phyloP scores from a whole-genome alignment of 2,797 vertebrate genomes.

The Sebastes trivittatus region DNA sequence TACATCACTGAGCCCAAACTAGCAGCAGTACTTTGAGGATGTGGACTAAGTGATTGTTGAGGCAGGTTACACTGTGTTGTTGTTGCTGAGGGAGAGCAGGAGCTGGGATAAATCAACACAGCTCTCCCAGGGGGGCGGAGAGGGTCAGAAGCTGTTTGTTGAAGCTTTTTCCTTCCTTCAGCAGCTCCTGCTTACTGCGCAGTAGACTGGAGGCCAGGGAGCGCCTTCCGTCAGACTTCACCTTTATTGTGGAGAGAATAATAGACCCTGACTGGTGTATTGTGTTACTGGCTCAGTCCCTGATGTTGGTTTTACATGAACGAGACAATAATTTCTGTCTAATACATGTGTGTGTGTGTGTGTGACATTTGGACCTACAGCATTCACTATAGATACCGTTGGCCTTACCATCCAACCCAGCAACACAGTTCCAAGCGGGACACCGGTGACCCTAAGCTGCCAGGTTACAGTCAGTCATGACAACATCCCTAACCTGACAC shows the following conservation, averaged over 20 bases:
- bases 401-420: slow-evolving; percentile 62
- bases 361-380: slow-evolving; percentile 47
- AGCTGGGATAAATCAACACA: slow-evolving; percentile 49
- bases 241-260: slow-evolving; percentile 40
- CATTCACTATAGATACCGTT: slow-evolving; percentile 72
- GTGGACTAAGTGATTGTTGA: slow-evolving; percentile 32
- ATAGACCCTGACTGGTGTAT: background rate
- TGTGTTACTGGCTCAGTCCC: background rate
- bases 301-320: slow-evolving; percentile 10
- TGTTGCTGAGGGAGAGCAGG: slow-evolving; percentile 23
- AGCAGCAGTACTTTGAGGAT: slow-evolving; percentile 18
- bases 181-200: slow-evolving; percentile 33
- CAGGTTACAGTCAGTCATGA: slow-evolving; percentile 67
- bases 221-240: slow-evolving; percentile 26
- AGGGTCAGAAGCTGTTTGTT: slow-evolving; percentile 54
- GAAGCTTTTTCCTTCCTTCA: slow-evolving; percentile 61
- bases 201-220: background rate
- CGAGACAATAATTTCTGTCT: background rate
- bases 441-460: slow-evolving; percentile 65
- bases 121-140: slow-evolving; percentile 13
- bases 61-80: slow-evolving; percentile 22
- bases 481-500: slow-evolving; percentile 42
- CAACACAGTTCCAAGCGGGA: slow-evolving; percentile 65
- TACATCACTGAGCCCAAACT: background rate
- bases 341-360: slow-evolving; percentile 2